These are phyloP conservation scores for Actenoides lindsayi DNA, from an alignment of 2,113 vertebrate genomes.

Conservation along the genomic window DNA sequence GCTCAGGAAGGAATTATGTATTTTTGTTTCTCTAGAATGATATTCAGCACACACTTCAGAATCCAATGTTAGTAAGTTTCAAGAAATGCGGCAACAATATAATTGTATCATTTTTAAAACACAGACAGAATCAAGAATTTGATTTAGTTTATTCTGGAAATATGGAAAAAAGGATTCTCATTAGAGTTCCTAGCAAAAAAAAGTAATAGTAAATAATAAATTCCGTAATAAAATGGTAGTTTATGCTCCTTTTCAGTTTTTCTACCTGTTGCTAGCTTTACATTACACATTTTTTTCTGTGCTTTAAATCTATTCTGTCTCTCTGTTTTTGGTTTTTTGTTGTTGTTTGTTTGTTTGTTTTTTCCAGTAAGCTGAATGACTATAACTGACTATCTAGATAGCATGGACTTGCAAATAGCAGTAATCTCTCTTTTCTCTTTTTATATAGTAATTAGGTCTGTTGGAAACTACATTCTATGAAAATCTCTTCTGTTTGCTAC, in stretches of 20 bases:
- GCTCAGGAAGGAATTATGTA: neutral
- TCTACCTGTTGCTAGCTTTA: neutral
- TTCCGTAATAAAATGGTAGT: neutral
- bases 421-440: neutral
- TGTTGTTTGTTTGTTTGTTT: too few relatives aligned
- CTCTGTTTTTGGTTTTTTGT: neutral
- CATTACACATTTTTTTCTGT: rapidly evolving
- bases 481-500: neutral
- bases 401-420: neutral
- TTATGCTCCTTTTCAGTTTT: neutral
- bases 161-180: neutral
- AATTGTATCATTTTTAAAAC: neutral
- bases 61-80: neutral
- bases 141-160: neutral
- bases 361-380: neutral
- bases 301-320: neutral
- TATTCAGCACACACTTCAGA: neutral
- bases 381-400: neutral
- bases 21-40: neutral
- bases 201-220: neutral
- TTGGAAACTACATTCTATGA: neutral
- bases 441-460: neutral
- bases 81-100: neutral
- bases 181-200: neutral
- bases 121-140: neutral